A percentile compares a stretch with the other conserved stretches of the same genome.
These are phyloP conservation scores for Anguilla japonica DNA, from an alignment of 2,113 vertebrate species.

Conservation along the genomic window DNA sequence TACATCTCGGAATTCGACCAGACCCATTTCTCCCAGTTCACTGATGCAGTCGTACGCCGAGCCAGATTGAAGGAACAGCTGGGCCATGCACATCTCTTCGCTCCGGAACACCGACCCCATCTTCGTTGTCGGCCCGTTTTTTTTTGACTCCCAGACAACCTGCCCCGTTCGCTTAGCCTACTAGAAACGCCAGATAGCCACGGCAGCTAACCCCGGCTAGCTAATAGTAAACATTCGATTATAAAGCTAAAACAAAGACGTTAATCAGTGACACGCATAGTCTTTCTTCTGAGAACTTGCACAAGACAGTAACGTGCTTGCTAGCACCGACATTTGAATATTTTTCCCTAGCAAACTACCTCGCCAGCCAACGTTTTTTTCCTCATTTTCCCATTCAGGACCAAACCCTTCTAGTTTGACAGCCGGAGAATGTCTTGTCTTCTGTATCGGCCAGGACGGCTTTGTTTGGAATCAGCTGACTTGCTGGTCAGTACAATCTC, in stretches of 20 bases:
- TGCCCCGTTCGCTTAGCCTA: neutral
- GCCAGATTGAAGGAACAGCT: conserved; percentile 93
- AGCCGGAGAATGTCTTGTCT: neutral
- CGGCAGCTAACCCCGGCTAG: neutral
- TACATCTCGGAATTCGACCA: conserved; percentile 96
- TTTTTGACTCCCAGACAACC: neutral
- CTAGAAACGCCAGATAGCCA: neutral
- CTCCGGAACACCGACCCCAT: conserved; percentile 90
- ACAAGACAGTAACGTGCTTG: neutral
- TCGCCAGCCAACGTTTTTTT: neutral
- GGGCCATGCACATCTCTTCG: conserved; percentile 93
- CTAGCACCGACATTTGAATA: neutral
- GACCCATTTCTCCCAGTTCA: conserved; percentile 89
- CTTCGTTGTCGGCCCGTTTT: conserved; percentile 41
- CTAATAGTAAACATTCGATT: neutral
- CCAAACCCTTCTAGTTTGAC: neutral
- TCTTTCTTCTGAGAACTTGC: neutral
- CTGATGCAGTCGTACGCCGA: conserved; percentile 97
- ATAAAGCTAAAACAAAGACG: neutral
- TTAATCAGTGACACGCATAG: neutral
- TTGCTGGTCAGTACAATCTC: neutral
- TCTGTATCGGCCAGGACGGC: neutral
- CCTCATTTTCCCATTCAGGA: neutral
- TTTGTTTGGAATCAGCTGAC: neutral
- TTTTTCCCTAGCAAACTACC: neutral